Conservation (phyloP, 2,888 invertebrate genomes). For the Apamea anceps region DNA sequence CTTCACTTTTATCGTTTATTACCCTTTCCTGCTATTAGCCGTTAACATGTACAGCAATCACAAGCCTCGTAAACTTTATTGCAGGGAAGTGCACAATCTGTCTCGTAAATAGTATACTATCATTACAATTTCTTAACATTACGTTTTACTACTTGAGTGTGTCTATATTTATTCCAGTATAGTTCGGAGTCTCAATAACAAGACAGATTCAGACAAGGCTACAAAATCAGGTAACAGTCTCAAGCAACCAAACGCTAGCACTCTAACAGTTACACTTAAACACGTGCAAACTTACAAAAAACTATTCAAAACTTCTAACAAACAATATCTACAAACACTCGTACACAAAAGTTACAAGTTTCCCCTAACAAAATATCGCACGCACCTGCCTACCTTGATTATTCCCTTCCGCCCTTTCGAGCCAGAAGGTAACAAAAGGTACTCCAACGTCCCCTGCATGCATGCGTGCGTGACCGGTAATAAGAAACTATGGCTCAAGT, state of each 20-base stretch:
- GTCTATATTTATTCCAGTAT: neutral
- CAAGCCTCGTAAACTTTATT: conserved; percentile 48
- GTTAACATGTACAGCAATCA: conserved; percentile 38
- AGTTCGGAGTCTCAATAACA: neutral
- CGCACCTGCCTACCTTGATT: conserved; percentile 76
- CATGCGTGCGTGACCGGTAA: conserved; percentile 73
- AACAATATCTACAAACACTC: conserved; percentile 34
- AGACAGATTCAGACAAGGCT: neutral
- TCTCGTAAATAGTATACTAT: conserved; percentile 33
- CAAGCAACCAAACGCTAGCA: neutral
- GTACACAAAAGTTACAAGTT: conserved; percentile 40
- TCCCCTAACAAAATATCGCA: conserved; percentile 57
- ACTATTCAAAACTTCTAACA: conserved; percentile 20
- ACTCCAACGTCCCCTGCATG: conserved; percentile 65
- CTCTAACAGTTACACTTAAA: neutral
- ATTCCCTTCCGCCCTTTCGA: conserved; percentile 75
- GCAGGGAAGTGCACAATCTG: conserved; percentile 45
- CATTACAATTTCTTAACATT: conserved; percentile 8
- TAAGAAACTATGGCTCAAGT: conserved; percentile 59
- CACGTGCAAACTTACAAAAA: conserved; percentile 21
- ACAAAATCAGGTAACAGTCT: neutral
- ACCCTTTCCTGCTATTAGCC: conserved; percentile 33
- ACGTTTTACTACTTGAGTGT: conserved; percentile 12
- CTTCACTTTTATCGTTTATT: conserved; percentile 30
- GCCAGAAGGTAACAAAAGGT: conserved; percentile 58